Evolutionary conservation across 2,888 invertebrate species (phyloP).

Genomic region (Cephus pulcher): DNA sequence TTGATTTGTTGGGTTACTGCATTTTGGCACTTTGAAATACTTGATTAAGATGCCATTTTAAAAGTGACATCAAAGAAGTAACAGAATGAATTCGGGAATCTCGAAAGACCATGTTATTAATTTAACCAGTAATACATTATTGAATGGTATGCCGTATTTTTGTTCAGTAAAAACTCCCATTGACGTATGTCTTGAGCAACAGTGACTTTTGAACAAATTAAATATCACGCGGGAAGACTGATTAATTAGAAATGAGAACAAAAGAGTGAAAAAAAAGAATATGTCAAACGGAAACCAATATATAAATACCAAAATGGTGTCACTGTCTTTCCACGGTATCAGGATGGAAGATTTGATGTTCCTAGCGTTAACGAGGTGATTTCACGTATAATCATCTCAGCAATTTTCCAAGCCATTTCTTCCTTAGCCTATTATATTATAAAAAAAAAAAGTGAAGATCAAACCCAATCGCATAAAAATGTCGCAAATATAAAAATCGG

Average conservation of each 20-base stretch:
- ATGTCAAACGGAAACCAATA: neutral
- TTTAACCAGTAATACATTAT: too few relatives aligned
- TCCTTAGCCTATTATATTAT: constrained; percentile 76
- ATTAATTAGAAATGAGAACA: neutral
- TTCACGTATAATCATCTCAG: constrained; percentile 96
- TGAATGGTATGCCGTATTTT: too few relatives aligned
- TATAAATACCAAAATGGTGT: constrained; percentile 1
- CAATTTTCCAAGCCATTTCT: constrained; percentile 97
- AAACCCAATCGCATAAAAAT: neutral
- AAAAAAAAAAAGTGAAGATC: neutral
- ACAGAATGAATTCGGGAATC: too few relatives aligned
- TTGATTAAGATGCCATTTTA: neutral
- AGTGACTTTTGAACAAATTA: neutral
- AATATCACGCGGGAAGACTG: neutral
- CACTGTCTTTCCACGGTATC: constrained; percentile 30
- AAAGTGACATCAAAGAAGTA: too few relatives aligned
- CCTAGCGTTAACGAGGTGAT: constrained; percentile 87
- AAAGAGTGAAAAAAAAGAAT: neutral
- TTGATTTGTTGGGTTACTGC: neutral
- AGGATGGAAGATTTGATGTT: constrained; percentile 51
- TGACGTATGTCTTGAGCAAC: neutral
- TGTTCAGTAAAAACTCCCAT: neutral
- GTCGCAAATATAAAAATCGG: neutral
- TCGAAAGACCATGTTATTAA: too few relatives aligned
- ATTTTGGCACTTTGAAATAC: neutral